These are phyloP conservation scores for Novumbra hubbsi DNA, from an alignment of 2,797 vertebrate genomes.

Conservation along the genomic window DNA sequence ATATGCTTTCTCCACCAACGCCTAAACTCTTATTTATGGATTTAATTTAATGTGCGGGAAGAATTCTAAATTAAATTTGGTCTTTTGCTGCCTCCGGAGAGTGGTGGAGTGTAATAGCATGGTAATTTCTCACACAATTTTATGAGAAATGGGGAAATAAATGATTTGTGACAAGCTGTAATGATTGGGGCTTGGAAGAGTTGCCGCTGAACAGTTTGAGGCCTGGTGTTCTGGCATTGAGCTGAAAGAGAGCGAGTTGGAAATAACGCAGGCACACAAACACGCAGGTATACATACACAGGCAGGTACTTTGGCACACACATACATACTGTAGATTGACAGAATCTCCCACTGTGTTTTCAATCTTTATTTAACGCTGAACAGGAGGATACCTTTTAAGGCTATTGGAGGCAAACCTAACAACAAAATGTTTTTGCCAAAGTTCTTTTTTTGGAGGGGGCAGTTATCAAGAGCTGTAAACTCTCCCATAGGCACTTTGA, in stretches of 20 bases:
- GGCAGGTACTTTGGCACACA: conserved; percentile 4
- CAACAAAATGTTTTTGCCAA: no score
- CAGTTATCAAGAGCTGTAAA: no score
- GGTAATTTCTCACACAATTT: conserved; percentile 99
- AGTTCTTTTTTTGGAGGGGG: no score
- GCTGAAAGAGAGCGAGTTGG: conserved; percentile 78
- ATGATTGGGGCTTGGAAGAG: conserved; percentile 99
- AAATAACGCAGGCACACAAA: conserved; percentile 36
- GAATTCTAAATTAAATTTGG: conserved; percentile 99
- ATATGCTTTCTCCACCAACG: conserved; percentile 95
- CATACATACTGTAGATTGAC: background rate
- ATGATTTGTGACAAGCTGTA: conserved; percentile 99
- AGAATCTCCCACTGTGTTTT: conserved; percentile 20
- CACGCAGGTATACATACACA: conserved; percentile 31
- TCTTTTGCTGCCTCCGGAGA: conserved; percentile 94
- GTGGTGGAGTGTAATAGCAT: conserved; percentile 99
- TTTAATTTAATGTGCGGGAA: conserved; percentile 99
- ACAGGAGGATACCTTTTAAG: no score
- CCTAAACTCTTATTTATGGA: conserved; percentile 99
- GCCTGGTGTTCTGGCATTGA: conserved; percentile 92
- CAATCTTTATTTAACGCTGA: no score
- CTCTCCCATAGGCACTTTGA: no score
- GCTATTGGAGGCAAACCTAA: no score
- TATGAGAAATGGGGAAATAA: conserved; percentile 99
- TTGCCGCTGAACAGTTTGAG: conserved; percentile 98